Evolutionary conservation across 2,888 invertebrate genomes (phyloP), one percentile per base, ranked within the genome.

Genomic region (Parelbella ahira): DNA sequence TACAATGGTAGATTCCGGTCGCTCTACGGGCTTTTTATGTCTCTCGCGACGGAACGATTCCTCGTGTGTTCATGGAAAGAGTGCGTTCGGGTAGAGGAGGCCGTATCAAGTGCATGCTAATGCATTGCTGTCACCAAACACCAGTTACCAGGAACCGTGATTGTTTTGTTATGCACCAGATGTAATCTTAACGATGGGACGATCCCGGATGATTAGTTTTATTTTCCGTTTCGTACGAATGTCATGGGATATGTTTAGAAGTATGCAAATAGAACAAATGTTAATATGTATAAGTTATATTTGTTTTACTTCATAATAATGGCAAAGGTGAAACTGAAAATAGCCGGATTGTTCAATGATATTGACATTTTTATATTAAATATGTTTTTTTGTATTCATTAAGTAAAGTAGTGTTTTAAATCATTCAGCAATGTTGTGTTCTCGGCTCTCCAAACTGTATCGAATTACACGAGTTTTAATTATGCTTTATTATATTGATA

Each of bases 151-250:
- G 58, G 72, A 69, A 69, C 57, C 61, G 51, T 53, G 68, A 68
- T 60, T 61, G 58, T 63, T 68, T 71, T 72, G 68, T 63, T 72
- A 72, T 68, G 68, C 71, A 53, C 33, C 51, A 47, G 64, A 66
- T 68, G 58, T 58, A 63, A 67, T 66, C 64, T 51, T 44, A 49
- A 56, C 57, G 58, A 64, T 55, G 59, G 49, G 52, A 33, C 47
- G 48, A 44, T 42, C 36, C 44, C 39, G 10, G 37, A 9, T 39
- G 38, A 45, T 49, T 39, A 45, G n/a, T 24, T 45, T 47, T 30
- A 24, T 34, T 12, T 11, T 36, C 18, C 36, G n/a, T 36, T 12
- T 19, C 5, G 21, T 9, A 6, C 25, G 18, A 9, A 15, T n/a
- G 8, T n/a, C 9, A 13, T 33, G 33, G 13, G 19, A 33, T 33